Evolutionary conservation across 2,113 vertebrate genomes (phyloP).

Genomic region (Rhegmatorhina hoffmannsi): DNA sequence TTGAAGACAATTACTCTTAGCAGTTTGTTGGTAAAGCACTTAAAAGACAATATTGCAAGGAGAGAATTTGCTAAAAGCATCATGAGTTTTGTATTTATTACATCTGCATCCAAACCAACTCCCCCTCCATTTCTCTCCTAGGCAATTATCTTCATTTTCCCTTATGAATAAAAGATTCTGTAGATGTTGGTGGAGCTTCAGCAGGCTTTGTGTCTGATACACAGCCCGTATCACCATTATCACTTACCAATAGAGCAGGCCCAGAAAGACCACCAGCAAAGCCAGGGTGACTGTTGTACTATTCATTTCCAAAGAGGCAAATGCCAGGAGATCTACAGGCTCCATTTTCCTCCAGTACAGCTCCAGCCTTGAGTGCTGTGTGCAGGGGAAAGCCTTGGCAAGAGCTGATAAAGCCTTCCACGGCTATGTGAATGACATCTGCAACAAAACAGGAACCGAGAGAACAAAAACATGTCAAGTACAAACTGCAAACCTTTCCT

Average conservation of each 20-base stretch:
- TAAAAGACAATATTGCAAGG: background rate
- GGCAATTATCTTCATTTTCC: background rate
- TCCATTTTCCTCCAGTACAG: slow-evolving; percentile 56
- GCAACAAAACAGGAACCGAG: slow-evolving; percentile 51
- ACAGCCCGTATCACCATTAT: rapidly evolving
- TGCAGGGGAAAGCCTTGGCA: background rate
- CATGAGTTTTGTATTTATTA: background rate
- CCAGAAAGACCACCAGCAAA: slow-evolving; percentile 74
- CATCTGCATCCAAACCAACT: background rate
- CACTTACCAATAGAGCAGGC: slow-evolving; percentile 88
- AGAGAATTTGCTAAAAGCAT: background rate
- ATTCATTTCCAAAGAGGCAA: slow-evolving; percentile 47
- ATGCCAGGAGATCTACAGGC: slow-evolving; percentile 32
- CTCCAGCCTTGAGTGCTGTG: background rate
- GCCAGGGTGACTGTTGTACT: slow-evolving; percentile 68
- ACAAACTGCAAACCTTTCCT: slow-evolving; percentile 35
- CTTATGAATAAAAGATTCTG: background rate
- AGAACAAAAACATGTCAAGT: background rate
- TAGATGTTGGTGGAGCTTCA: background rate
- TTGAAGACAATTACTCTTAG: background rate
- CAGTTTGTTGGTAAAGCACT: background rate
- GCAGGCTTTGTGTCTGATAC: background rate
- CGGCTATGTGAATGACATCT: slow-evolving; percentile 2
- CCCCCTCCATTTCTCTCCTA: background rate
- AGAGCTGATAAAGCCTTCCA: slow-evolving; percentile 46